Conservation (phyloP, 2,113 vertebrate genomes). For the Chaetodon trifascialis region DNA sequence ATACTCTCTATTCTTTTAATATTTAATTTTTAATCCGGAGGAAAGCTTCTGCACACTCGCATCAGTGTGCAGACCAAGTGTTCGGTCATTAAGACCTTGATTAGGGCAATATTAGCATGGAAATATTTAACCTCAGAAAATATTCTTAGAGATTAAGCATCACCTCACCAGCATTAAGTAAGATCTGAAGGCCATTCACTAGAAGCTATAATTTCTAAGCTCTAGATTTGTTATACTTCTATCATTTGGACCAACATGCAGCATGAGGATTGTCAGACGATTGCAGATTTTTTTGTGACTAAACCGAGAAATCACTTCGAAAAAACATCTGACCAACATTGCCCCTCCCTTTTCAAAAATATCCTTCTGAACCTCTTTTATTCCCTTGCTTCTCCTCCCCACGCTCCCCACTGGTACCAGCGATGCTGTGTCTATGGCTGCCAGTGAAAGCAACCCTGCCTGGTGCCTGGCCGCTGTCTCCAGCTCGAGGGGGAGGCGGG, state of each 20-base stretch:
- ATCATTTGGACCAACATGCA: constrained; percentile 5
- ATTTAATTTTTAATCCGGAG: constrained; percentile 14
- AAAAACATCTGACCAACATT: constrained; percentile 35
- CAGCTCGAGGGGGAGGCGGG: constrained; percentile 11
- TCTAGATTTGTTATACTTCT: background rate
- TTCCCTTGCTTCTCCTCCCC: constrained; percentile 18
- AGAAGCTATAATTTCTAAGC: background rate
- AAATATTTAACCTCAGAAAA: constrained; percentile 26
- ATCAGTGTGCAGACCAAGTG: background rate
- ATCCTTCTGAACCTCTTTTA: constrained; percentile 41
- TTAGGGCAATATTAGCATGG: constrained; percentile 21
- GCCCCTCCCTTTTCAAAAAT: constrained; percentile 3
- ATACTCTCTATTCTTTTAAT: background rate
- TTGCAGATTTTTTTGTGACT: constrained; percentile 14
- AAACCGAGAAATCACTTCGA: constrained; percentile 16
- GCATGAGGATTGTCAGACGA: background rate
- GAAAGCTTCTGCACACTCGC: constrained; percentile 4
- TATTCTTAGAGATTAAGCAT: constrained; percentile 25
- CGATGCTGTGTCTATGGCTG: constrained; percentile 57
- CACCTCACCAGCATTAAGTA: background rate
- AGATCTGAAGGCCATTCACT: constrained; percentile 22
- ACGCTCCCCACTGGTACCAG: constrained; percentile 40
- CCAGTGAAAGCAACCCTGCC: constrained; percentile 49
- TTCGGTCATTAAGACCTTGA: constrained; percentile 26
- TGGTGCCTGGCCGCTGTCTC: constrained; percentile 44